Conservation (phyloP, 1,140 invertebrate species). For the Pseudomyrmex dendroicus region DNA sequence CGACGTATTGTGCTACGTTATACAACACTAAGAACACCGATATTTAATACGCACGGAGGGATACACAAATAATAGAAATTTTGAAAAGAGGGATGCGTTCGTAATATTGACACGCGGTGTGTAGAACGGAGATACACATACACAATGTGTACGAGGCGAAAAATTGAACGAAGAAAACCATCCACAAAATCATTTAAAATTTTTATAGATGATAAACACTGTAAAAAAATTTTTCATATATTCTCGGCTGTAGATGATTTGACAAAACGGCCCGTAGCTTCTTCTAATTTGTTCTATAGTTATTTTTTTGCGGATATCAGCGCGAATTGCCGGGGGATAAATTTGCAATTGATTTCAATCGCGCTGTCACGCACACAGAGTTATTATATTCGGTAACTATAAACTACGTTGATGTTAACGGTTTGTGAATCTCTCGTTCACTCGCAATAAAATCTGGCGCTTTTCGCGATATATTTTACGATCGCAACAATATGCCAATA, state of each 20-base stretch:
- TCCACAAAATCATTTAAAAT: background rate
- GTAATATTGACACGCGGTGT: background rate
- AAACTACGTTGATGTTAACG: constrained; percentile 45
- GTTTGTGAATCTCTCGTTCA: constrained; percentile 18
- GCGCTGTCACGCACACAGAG: background rate
- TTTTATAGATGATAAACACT: background rate
- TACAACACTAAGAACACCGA: background rate
- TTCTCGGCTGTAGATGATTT: background rate
- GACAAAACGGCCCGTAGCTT: background rate
- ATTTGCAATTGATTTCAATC: constrained; percentile 27
- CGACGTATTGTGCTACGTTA: background rate
- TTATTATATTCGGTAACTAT: constrained; percentile 36
- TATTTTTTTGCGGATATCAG: constrained; percentile 17
- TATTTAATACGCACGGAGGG: background rate
- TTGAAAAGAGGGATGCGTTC: background rate
- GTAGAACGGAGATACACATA: background rate
- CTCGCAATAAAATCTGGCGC: constrained; percentile 36
- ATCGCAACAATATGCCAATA: background rate
- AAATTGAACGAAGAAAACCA: constrained; percentile 6
- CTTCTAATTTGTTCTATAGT: background rate
- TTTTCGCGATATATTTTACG: constrained; percentile 21
- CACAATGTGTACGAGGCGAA: background rate
- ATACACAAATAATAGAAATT: background rate
- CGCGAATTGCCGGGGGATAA: background rate
- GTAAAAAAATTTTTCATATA: background rate